Evolutionary conservation across 2,113 vertebrate genomes (phyloP).

Genomic region (Dermatemys mawii): DNA sequence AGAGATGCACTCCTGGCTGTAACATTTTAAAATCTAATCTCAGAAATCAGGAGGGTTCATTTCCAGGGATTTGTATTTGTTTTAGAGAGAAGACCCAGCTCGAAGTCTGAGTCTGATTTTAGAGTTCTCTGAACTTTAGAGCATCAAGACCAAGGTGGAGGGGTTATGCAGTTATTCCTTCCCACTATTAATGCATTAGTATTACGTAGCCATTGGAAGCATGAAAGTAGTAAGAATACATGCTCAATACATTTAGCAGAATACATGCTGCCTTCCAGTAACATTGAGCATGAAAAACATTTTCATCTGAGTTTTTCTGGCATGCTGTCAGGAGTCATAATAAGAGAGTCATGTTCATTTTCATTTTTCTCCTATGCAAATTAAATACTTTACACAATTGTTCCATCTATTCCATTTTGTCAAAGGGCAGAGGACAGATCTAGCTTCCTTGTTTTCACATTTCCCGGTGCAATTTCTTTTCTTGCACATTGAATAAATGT

Average conservation of each 20-base stretch:
- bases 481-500: rapidly evolving
- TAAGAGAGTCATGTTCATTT: not conserved
- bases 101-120: not conserved
- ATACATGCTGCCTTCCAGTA: not conserved
- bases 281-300: not conserved
- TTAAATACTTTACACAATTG: not conserved
- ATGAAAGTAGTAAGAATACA: not conserved
- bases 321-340: not conserved
- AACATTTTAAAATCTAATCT: not conserved
- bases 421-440: not conserved
- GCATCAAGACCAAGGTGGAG: not conserved
- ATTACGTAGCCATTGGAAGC: not conserved
- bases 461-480: not conserved
- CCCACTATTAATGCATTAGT: not conserved
- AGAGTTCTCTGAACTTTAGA: not conserved
- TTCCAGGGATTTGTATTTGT: not conserved
- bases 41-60: not conserved
- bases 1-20: not conserved
- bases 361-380: not conserved
- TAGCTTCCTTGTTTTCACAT: not conserved
- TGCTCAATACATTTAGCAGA: not conserved
- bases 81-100: not conserved
- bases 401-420: not conserved
- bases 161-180: not conserved
- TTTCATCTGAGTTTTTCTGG: not conserved